phyloP scores from a whole-genome alignment of 2,113 vertebrate species.

The Cnemophilus loriae region DNA sequence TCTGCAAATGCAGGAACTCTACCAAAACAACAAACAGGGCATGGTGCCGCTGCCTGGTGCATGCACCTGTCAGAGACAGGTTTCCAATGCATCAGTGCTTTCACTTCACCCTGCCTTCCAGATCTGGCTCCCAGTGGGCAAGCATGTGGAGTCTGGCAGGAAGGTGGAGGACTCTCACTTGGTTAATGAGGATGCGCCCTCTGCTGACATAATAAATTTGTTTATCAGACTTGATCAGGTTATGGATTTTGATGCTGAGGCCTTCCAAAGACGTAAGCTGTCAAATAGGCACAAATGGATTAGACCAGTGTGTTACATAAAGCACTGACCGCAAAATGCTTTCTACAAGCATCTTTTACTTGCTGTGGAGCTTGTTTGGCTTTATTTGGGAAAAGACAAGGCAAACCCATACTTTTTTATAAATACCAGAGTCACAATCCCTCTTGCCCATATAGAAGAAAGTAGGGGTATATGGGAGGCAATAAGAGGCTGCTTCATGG shows the following conservation, averaged over 20 bases:
- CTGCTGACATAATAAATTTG: not conserved
- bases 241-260: not conserved
- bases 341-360: not conserved
- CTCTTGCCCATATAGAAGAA: not conserved
- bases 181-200: not conserved
- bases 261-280: not conserved
- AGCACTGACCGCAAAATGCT: not conserved
- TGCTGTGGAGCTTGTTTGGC: not conserved
- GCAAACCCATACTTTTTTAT: not conserved
- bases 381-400: not conserved
- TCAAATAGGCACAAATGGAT: not conserved
- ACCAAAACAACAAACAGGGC: not conserved
- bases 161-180: not conserved
- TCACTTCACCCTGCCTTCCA: not conserved
- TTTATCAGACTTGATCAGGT: not conserved
- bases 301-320: not conserved
- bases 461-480: not conserved
- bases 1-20: not conserved
- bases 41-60: not conserved
- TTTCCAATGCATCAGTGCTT: not conserved
- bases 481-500: not conserved
- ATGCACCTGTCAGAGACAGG: not conserved
- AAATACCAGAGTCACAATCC: not conserved
- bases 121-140: not conserved
- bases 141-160: fast-evolving